phyloP scores from a whole-genome alignment of 1,140 invertebrate species.

The Lineus longissimus region DNA sequence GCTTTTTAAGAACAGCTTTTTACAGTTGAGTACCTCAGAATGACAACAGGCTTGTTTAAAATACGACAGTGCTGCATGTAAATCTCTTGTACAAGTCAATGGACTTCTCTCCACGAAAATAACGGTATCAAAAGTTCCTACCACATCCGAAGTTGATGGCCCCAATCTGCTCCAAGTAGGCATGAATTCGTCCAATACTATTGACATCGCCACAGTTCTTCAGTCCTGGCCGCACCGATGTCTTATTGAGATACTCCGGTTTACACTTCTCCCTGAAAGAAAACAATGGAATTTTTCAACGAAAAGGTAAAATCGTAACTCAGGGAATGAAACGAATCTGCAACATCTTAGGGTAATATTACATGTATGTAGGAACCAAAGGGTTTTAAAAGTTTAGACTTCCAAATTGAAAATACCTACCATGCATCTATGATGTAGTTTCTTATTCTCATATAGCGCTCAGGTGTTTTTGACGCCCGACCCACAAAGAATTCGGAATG shows the following conservation, averaged over 20 bases:
- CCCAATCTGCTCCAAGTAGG: constrained; percentile 63
- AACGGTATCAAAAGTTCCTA: constrained; percentile 33
- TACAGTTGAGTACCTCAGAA: too few relatives aligned
- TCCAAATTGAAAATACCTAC: constrained; percentile 21
- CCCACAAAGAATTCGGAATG: constrained; percentile 64
- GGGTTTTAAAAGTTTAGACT: neutral
- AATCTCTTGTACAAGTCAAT: too few relatives aligned
- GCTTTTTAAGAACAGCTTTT: too few relatives aligned
- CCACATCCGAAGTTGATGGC: constrained; percentile 67
- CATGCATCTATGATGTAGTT: constrained; percentile 62
- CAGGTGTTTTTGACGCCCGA: constrained; percentile 58
- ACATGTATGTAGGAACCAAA: neutral
- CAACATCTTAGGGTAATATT: neutral
- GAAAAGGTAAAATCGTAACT: neutral
- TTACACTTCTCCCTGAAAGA: constrained; percentile 52
- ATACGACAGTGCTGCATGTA: too few relatives aligned
- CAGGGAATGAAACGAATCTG: neutral
- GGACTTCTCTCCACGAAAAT: too few relatives aligned
- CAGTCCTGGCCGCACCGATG: constrained; percentile 58
- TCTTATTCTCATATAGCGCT: constrained; percentile 62
- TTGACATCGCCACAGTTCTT: constrained; percentile 66
- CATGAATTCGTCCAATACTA: constrained; percentile 62
- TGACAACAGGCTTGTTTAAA: too few relatives aligned
- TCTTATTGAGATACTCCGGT: constrained; percentile 63
- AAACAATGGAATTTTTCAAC: neutral